A percentile compares a stretch with the other conserved stretches of the same genome.
These are phyloP conservation scores for Carabus problematicus DNA, from an alignment of 2,888 invertebrate genomes.

Conservation along the genomic window DNA sequence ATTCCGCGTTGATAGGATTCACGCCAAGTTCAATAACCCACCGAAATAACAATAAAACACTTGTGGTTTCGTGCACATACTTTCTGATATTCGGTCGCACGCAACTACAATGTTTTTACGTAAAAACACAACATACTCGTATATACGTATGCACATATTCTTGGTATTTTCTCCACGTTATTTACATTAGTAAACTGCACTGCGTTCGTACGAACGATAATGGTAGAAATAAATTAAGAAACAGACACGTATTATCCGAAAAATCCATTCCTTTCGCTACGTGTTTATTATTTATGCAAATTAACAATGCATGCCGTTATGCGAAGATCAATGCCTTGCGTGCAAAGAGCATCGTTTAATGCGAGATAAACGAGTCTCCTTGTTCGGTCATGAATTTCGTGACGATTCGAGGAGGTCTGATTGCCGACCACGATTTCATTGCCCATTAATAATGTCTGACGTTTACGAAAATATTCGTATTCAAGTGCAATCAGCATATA, in stretches of 20 bases:
- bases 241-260: constrained; percentile 1
- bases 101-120: neutral
- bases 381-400: constrained; percentile 22
- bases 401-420: neutral
- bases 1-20: constrained; percentile 4
- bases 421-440: too few species aligned
- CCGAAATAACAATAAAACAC: constrained; percentile 30
- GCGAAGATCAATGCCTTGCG: constrained; percentile 18
- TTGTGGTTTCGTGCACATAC: constrained; percentile 20
- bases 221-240: neutral
- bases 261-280: constrained; percentile 23
- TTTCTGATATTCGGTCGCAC: neutral
- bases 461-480: too few species aligned
- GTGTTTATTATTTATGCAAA: constrained; percentile 22
- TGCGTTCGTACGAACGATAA: constrained; percentile 1
- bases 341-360: constrained; percentile 12
- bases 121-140: neutral
- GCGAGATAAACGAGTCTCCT: constrained; percentile 23
- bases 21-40: constrained; percentile 31
- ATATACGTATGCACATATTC: neutral
- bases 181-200: neutral
- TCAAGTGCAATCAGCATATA: too few species aligned
- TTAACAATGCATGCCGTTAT: constrained; percentile 30
- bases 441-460: too few species aligned
- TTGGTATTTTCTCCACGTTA: neutral